These are phyloP conservation scores for Lepilemur ruficaudatus DNA, from an alignment of 2,797 vertebrate species.

Conservation along the genomic window DNA sequence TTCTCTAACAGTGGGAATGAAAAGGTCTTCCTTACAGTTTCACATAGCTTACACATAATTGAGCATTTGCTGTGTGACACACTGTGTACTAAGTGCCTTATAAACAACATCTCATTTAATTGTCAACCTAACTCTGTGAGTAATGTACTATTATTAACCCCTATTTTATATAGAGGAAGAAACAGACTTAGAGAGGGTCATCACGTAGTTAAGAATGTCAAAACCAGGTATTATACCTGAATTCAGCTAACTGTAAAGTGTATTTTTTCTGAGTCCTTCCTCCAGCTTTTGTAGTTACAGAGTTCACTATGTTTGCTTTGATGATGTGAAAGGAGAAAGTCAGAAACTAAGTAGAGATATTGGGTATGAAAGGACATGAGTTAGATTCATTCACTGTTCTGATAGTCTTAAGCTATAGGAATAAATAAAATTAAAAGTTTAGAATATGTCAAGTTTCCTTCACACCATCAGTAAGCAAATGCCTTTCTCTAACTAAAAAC, in stretches of 20 bases:
- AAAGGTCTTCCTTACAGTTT: constrained; percentile 29
- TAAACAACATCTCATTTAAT: background rate
- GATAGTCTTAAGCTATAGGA: background rate
- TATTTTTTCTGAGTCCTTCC: background rate
- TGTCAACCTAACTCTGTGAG: background rate
- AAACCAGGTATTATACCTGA: background rate
- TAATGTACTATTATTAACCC: background rate
- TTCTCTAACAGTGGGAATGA: constrained; percentile 19
- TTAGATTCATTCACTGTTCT: background rate
- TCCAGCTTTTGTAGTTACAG: background rate
- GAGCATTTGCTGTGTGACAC: background rate
- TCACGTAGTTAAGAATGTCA: background rate
- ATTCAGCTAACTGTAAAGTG: background rate
- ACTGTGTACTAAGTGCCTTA: background rate
- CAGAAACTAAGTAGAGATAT: background rate
- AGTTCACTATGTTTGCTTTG: background rate
- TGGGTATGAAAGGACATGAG: background rate
- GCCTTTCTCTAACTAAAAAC: background rate
- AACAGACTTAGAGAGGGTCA: background rate
- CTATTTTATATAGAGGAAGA: background rate
- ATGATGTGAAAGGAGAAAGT: background rate
- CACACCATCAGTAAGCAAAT: background rate
- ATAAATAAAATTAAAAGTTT: background rate
- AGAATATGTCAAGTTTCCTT: background rate
- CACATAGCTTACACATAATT: background rate